Conservation (phyloP, 2,113 vertebrate genomes). For the Pangasianodon gigas region DNA sequence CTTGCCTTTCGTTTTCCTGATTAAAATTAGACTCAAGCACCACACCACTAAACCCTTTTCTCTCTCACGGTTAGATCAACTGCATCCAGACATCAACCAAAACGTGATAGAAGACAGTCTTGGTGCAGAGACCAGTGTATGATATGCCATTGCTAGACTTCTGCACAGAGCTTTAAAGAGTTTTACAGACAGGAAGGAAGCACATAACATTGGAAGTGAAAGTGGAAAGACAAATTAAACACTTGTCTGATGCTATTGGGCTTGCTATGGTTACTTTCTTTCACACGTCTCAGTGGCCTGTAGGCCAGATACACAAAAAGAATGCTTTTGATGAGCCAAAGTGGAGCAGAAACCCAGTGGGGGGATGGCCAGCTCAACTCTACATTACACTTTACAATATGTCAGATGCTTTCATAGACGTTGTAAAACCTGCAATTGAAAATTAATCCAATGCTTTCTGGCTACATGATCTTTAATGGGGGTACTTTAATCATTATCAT, state of each 20-base stretch:
- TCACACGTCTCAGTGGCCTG: constrained; percentile 32
- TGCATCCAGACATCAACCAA: background rate
- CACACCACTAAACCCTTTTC: constrained; percentile 7
- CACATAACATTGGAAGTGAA: constrained; percentile 38
- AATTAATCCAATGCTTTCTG: background rate
- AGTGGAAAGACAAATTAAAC: constrained; percentile 49
- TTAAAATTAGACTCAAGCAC: constrained; percentile 5
- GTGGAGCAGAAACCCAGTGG: constrained; percentile 17
- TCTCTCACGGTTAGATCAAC: constrained; percentile 3
- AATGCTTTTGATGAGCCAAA: constrained; percentile 27
- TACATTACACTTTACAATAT: constrained; percentile 25
- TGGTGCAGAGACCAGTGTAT: constrained; percentile 13
- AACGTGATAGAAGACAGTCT: constrained; percentile 10
- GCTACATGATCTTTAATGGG: constrained; percentile 22
- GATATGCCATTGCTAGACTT: background rate
- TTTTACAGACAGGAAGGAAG: constrained; percentile 52
- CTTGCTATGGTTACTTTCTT: constrained; percentile 41
- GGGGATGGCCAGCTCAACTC: background rate
- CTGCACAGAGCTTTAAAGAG: constrained; percentile 3
- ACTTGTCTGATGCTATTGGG: constrained; percentile 31
- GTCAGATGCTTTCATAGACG: constrained; percentile 22
- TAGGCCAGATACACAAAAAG: constrained; percentile 23
- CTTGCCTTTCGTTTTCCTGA: constrained; percentile 38
- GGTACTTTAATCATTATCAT: constrained; percentile 40
- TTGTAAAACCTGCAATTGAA: constrained; percentile 19